Conservation (phyloP, 2,888 invertebrate species). For the Choristoneura rosaceana region DNA sequence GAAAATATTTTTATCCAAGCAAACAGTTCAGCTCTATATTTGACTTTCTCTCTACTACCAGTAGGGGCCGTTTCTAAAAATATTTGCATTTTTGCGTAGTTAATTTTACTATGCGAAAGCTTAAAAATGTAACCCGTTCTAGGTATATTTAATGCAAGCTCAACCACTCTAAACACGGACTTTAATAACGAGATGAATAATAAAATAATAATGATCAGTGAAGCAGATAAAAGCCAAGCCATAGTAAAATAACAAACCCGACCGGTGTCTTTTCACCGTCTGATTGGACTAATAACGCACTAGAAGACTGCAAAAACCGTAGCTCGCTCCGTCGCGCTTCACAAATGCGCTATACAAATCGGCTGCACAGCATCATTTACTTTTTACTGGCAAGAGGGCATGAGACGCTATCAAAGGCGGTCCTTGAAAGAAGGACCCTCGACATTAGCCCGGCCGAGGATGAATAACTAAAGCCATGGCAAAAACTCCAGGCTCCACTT, state of each 20-base stretch:
- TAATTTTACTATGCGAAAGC: too few relatives aligned
- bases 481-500: constrained; percentile 33
- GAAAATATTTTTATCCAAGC: background rate
- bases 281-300: constrained; percentile 25
- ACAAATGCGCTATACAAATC: constrained; percentile 34
- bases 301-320: constrained; percentile 23
- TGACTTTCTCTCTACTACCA: background rate
- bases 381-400: constrained; percentile 38
- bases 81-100: background rate
- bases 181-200: background rate
- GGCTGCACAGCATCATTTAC: constrained; percentile 40
- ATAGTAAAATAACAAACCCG: background rate
- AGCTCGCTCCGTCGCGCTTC: constrained; percentile 18
- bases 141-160: background rate
- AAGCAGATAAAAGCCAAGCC: background rate
- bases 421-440: constrained; percentile 42
- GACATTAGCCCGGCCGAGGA: constrained; percentile 41
- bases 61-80: background rate
- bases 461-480: constrained; percentile 43
- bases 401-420: constrained; percentile 42
- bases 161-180: background rate
- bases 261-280: constrained; percentile 1
- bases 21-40: background rate
- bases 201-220: background rate
- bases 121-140: background rate